Evolutionary conservation across 30 jellyfish, hydroid and myxozoan genomes (phyloP).

Genomic region (Morbakka virulenta): DNA sequence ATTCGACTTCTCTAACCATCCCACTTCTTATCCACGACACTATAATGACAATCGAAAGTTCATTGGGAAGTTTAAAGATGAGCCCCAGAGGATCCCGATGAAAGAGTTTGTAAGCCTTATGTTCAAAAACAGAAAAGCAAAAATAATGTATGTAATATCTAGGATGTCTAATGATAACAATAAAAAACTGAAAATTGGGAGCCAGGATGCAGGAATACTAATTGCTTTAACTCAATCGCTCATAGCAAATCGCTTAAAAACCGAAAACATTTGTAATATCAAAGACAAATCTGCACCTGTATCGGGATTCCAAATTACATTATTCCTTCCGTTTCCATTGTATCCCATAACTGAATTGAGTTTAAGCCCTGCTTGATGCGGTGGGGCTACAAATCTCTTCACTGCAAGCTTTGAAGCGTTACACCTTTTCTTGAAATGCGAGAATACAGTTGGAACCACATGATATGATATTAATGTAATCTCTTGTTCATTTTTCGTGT

Average conservation of each 20-base stretch:
- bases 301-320: slow-evolving; percentile 81
- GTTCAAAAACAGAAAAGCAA: too few relatives aligned
- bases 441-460: slow-evolving; percentile 73
- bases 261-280: background rate
- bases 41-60: too few relatives aligned
- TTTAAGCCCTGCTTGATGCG: slow-evolving; percentile 75
- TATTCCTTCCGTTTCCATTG: slow-evolving; percentile 73
- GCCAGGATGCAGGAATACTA: background rate
- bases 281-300: slow-evolving; percentile 40
- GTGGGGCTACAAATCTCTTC: slow-evolving; percentile 88
- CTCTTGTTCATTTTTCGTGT: too few relatives aligned
- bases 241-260: too few relatives aligned
- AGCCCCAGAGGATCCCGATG: too few relatives aligned
- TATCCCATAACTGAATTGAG: slow-evolving; percentile 76
- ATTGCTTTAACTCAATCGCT: too few relatives aligned
- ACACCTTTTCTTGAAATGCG: slow-evolving; percentile 73
- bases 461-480: slow-evolving; percentile 57
- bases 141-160: too few relatives aligned
- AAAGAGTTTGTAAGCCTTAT: too few relatives aligned
- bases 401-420: slow-evolving; percentile 69
- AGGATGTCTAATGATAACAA: background rate
- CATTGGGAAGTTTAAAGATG: too few relatives aligned
- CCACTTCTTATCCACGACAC: too few relatives aligned
- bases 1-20: too few relatives aligned
- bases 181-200: background rate